Conservation (phyloP, 2,113 vertebrate genomes). For the Indicator maculatus region DNA sequence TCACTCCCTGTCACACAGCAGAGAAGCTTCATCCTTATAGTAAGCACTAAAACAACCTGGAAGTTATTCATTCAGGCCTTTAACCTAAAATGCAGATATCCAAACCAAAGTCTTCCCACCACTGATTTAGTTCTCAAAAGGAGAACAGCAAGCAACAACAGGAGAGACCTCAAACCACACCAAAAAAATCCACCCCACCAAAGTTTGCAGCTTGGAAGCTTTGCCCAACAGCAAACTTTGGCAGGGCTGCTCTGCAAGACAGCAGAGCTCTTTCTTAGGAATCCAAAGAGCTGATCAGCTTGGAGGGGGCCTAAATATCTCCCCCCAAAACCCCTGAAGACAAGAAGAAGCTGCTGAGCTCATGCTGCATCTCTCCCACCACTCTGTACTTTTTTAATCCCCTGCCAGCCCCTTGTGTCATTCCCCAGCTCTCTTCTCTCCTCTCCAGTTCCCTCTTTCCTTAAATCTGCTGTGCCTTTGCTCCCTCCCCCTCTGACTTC, state of each 20-base stretch:
- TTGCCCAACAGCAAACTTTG: accelerated
- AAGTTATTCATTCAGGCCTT: not conserved
- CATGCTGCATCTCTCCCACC: not conserved
- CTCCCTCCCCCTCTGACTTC: not conserved
- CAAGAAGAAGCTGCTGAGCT: not conserved
- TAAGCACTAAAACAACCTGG: not conserved
- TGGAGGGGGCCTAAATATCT: accelerated
- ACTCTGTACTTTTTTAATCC: not conserved
- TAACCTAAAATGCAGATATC: accelerated
- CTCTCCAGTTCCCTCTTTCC: not conserved
- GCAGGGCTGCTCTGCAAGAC: not conserved
- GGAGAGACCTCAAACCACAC: too few species aligned
- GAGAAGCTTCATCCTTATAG: not conserved
- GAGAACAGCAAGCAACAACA: too few species aligned
- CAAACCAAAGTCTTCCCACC: not conserved
- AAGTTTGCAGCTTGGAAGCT: not conserved
- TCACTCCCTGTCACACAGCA: not conserved
- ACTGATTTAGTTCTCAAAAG: too few species aligned
- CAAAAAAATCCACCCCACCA: not conserved
- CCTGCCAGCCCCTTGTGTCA: not conserved
- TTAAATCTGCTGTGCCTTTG: not conserved
- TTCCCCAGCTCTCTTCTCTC: not conserved
- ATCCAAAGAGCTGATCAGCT: accelerated
- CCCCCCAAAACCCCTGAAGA: not conserved
- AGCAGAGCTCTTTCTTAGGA: accelerated